Conservation (phyloP, 2,113 vertebrate genomes). For the Haplochromis burtoni region DNA sequence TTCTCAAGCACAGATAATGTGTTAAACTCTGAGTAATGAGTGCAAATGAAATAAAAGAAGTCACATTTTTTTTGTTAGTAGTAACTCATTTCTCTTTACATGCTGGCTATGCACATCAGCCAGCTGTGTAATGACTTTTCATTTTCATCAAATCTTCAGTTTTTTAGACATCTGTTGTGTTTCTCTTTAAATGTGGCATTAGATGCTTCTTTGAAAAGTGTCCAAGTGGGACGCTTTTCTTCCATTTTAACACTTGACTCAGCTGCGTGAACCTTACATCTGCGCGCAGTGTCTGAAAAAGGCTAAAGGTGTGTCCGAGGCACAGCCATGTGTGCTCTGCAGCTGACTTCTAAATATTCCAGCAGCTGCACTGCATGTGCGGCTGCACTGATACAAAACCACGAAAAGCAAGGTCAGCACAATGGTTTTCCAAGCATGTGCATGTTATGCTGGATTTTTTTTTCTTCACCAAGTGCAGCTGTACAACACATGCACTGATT, state of each 20-base stretch:
- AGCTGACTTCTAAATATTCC: conserved; percentile 28
- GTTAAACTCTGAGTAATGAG: neutral
- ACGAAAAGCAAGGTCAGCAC: neutral
- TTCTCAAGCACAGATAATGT: neutral
- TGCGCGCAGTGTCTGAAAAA: conserved; percentile 27
- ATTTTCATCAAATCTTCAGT: neutral
- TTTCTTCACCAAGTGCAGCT: neutral
- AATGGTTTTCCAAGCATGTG: neutral
- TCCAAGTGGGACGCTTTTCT: neutral
- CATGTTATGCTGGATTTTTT: neutral
- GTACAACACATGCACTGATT: neutral
- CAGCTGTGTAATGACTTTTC: neutral
- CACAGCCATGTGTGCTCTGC: neutral
- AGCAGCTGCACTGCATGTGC: neutral
- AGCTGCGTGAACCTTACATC: neutral
- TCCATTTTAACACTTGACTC: neutral
- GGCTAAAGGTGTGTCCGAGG: neutral
- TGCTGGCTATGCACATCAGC: neutral
- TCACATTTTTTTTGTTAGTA: neutral
- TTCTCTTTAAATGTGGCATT: neutral
- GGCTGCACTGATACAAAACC: neutral
- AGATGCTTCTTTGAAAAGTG: neutral
- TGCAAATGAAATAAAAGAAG: neutral
- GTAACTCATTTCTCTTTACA: neutral
- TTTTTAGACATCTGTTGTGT: neutral